These are phyloP conservation scores for Formica selysi DNA, from an alignment of 1,140 invertebrate genomes.

Conservation along the genomic window DNA sequence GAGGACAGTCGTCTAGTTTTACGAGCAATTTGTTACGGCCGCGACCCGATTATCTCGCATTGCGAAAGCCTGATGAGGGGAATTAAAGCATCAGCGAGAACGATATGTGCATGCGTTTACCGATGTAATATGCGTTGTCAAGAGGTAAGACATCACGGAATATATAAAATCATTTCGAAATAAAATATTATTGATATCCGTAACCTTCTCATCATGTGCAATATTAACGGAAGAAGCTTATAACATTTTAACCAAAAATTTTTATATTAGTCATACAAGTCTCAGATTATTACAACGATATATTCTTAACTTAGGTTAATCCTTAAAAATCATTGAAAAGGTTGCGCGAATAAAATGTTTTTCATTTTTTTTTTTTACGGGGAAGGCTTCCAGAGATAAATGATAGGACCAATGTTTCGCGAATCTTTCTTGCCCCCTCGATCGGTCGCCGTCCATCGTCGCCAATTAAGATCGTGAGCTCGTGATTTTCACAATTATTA, in stretches of 20 bases:
- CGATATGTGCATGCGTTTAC: slow-evolving; percentile 41
- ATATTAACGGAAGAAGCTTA: neutral
- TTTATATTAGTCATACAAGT: neutral
- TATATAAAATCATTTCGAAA: slow-evolving; percentile 38
- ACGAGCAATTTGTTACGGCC: slow-evolving; percentile 58
- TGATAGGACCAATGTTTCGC: slow-evolving; percentile 21
- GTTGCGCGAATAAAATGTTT: neutral
- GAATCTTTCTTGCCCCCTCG: neutral
- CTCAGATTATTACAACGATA: neutral
- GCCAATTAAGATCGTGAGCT: slow-evolving; percentile 62
- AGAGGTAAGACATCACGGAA: neutral
- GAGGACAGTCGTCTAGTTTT: slow-evolving; percentile 59
- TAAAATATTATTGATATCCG: slow-evolving; percentile 3
- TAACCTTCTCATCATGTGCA: neutral
- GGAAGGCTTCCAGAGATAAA: slow-evolving; percentile 10
- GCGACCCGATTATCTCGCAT: slow-evolving; percentile 57
- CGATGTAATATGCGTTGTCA: neutral
- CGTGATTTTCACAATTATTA: slow-evolving; percentile 77
- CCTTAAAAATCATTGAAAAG: neutral
- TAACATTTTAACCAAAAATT: neutral
- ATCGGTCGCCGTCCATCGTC: slow-evolving; percentile 41
- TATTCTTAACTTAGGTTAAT: neutral
- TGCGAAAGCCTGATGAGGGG: slow-evolving; percentile 43
- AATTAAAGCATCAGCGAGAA: slow-evolving; percentile 54
- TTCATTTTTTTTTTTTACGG: neutral